Percentiles rank a stretch among this genome's conserved stretches.
Evolutionary conservation across 1,140 invertebrate species (phyloP).

Genomic region (Listronotus oregonensis): DNA sequence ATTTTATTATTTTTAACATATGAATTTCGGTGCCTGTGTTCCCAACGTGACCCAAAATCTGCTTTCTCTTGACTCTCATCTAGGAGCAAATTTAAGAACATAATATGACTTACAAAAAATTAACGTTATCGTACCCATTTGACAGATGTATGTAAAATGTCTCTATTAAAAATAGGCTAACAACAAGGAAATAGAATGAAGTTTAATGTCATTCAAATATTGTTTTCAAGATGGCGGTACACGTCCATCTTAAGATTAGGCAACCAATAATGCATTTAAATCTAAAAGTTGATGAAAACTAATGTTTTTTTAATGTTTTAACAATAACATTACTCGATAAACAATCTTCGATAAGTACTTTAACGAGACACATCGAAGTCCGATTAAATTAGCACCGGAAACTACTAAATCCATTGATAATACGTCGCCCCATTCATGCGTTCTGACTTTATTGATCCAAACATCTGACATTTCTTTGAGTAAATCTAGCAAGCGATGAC

Average conservation of each 20-base stretch:
- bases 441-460: slow-evolving; percentile 36
- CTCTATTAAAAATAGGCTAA: no score
- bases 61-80: no score
- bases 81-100: no score
- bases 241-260: background rate
- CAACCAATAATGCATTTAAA: background rate
- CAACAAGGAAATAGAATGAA: no score
- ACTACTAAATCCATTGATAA: slow-evolving; percentile 30
- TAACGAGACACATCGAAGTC: background rate
- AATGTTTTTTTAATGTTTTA: slow-evolving; percentile 13
- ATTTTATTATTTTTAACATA: no score
- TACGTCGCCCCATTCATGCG: slow-evolving; percentile 31
- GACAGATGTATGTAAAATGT: no score
- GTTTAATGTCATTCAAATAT: no score
- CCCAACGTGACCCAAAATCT: no score
- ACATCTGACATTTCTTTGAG: slow-evolving; percentile 40
- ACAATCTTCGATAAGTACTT: slow-evolving; percentile 5
- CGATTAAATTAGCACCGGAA: slow-evolving; percentile 7
- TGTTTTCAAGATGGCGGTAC: no score
- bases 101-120: no score
- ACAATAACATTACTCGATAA: background rate
- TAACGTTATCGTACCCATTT: no score
- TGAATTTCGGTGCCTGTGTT: no score
- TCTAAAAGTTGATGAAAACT: slow-evolving; percentile 15
- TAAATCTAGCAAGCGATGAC: slow-evolving; percentile 38